phyloP scores from a whole-genome alignment of 2,797 vertebrate genomes.

The Dicrostonyx torquatus region DNA sequence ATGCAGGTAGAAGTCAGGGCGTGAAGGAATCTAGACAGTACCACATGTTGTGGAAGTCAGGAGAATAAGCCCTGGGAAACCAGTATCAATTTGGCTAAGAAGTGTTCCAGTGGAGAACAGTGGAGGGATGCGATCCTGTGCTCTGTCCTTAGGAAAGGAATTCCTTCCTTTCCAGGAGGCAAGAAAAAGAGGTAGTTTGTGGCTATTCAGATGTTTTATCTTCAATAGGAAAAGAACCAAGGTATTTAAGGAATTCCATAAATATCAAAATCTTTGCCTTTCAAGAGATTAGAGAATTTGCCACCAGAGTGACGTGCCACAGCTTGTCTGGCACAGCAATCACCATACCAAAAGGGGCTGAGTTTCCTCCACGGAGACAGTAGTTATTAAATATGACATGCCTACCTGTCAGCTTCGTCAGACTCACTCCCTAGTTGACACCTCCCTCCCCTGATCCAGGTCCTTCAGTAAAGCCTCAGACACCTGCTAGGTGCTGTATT shows the following conservation, averaged over 20 bases:
- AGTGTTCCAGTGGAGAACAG: not conserved
- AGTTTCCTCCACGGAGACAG: not conserved
- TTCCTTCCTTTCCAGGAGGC: not conserved
- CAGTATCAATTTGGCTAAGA: not conserved
- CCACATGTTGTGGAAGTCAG: not conserved
- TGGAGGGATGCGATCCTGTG: not conserved
- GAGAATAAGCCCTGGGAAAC: not conserved
- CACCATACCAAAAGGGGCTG: not conserved
- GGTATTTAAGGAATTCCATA: constrained; percentile 6
- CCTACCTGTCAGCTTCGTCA: not conserved
- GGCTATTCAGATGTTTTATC: constrained; percentile 3
- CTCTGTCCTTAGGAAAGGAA: not conserved
- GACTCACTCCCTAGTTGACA: not conserved
- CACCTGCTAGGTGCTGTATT: not conserved
- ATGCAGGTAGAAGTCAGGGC: not conserved
- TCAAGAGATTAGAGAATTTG: not conserved
- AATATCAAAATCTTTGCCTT: constrained; percentile 16
- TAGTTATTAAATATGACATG: not conserved
- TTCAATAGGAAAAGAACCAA: not conserved
- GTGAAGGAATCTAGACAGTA: not conserved
- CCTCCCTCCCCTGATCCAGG: not conserved
- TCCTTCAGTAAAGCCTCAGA: not conserved
- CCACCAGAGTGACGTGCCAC: not conserved
- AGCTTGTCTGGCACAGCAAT: not conserved
- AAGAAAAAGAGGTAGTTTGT: not conserved